Evolutionary conservation across 2,888 invertebrate genomes (phyloP), one percentile per base, ranked within the genome.

Genomic region (Philereme vetulata): DNA sequence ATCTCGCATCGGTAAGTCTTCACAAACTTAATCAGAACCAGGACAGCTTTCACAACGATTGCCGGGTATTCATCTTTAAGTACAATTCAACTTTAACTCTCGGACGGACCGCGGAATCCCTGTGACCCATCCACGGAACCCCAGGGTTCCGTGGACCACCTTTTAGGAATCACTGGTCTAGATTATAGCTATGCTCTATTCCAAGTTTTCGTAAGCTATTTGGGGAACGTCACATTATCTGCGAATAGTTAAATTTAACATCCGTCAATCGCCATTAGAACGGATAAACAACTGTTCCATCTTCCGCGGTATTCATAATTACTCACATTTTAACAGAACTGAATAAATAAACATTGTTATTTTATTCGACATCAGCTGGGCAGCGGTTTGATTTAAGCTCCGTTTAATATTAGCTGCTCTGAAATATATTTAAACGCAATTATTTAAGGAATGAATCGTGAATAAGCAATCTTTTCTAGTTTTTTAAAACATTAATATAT

Each of bases 341-440:
- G 60, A 46, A 64, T 62, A 65, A 70, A 66, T 65, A 67, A 70
- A 67, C 68, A 67, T 56, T 53, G 52, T 60, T 60, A 65, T 70
- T 68, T 70, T 64, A 70, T 68, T 62, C 57, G 61, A 64, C 64
- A 56, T 65, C 64, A 57, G 64, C 47, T 51, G 46, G 58, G 49
- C 46, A 36, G 64, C n/a, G 9, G 64, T 65, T 65, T 65, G 62
- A 65, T 67, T 64, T 65, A 66, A 65, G 45, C 60, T 44, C 47
- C 51, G 50, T 58, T 56, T 57, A 58, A 58, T 52, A 64, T 56
- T 4, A 21, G 44, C 11, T 3, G 21, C 43, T 21, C 33, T 34
- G 44, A 35, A 51, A 11, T 52, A 45, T 38, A 38, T 7, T 7
- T 38, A 38, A 10, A 38, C n/a, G 40, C 38, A 8, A 33, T 45